These are phyloP conservation scores for Athalia rosae DNA, from an alignment of 2,888 invertebrate species.

Conservation along the genomic window DNA sequence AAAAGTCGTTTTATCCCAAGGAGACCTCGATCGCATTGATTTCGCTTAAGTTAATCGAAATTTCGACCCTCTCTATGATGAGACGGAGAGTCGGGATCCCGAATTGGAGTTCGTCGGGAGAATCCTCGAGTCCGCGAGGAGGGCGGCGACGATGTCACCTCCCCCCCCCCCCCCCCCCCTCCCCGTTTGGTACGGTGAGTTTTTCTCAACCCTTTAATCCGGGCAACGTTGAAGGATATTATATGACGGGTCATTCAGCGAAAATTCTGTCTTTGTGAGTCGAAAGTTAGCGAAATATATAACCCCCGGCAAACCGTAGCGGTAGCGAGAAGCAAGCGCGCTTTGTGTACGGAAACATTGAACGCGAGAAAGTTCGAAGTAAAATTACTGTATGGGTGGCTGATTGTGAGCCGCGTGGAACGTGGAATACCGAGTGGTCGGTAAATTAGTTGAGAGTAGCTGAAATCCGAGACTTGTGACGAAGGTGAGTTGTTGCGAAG, in stretches of 20 bases:
- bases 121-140: too few relatives aligned
- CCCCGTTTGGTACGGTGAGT: too few relatives aligned
- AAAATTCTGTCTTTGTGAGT: background rate
- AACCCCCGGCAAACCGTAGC: background rate
- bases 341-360: conserved; percentile 16
- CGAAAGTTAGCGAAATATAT: background rate
- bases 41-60: conserved; percentile 16
- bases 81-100: too few relatives aligned
- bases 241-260: too few relatives aligned
- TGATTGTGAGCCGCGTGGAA: background rate
- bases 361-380: background rate
- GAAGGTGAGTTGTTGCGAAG: background rate
- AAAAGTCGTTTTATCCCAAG: conserved; percentile 20
- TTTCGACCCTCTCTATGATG: too few relatives aligned
- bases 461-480: background rate
- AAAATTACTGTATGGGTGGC: background rate
- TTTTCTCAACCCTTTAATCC: too few relatives aligned
- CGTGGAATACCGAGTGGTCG: background rate
- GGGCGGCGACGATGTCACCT: too few relatives aligned
- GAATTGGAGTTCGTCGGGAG: background rate
- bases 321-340: background rate
- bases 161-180: too few relatives aligned
- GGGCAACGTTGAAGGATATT: too few relatives aligned
- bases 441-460: conserved; percentile 14
- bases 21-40: conserved; percentile 25